Evolutionary conservation across 2,113 vertebrate genomes (phyloP).

Genomic region (Percopsis transmontana): DNA sequence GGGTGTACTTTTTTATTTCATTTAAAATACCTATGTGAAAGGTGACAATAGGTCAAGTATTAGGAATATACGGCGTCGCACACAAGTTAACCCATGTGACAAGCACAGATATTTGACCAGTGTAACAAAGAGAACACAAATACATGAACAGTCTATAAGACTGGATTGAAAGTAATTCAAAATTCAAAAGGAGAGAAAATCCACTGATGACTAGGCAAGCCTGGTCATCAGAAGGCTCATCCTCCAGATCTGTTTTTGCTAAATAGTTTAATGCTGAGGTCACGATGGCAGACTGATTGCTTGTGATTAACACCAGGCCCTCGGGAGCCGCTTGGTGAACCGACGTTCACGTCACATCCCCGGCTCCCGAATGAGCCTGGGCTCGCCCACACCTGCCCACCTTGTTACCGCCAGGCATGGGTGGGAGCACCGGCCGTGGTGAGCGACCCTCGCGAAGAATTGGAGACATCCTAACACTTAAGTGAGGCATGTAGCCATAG

Average conservation of each 20-base stretch:
- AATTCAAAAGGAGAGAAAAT: too few relatives aligned
- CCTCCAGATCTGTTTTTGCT: constrained; percentile 7
- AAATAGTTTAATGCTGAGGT: neutral
- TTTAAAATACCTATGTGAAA: too few relatives aligned
- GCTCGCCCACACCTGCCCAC: constrained; percentile 15
- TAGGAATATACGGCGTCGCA: too few relatives aligned
- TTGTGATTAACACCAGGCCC: constrained; percentile 1
- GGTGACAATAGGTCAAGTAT: too few relatives aligned
- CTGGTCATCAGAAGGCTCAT: constrained; percentile 26
- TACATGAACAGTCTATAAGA: too few relatives aligned
- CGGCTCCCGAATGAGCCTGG: constrained; percentile 17
- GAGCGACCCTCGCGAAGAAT: neutral
- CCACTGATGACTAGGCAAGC: neutral
- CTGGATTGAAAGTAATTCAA: too few relatives aligned
- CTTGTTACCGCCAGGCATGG: constrained; percentile 7
- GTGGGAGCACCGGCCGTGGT: constrained; percentile 6
- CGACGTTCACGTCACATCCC: constrained; percentile 14
- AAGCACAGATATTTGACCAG: too few relatives aligned
- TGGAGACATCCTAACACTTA: neutral
- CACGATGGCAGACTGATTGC: constrained; percentile 9
- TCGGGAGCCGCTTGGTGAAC: constrained; percentile 14
- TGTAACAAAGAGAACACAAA: too few relatives aligned
- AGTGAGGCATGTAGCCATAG: neutral
- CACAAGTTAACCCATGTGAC: too few relatives aligned
- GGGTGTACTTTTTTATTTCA: too few relatives aligned